Conservation (phyloP, 2,113 vertebrate genomes). For the Notothenia coriiceps region DNA sequence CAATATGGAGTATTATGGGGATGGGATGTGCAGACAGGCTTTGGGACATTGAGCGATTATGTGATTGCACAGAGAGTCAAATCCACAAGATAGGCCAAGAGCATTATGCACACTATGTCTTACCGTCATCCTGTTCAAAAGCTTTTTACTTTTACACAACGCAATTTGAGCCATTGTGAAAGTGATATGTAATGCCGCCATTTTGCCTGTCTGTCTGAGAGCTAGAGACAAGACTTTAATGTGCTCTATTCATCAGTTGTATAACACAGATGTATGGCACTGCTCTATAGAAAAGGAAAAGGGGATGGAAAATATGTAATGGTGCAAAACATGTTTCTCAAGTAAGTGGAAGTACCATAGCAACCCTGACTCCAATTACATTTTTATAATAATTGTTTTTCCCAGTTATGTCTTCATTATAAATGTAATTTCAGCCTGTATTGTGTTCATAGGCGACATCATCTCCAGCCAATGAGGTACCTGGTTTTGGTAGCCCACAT, state of each 20-base stretch:
- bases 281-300: not conserved
- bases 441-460: not conserved
- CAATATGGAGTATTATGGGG: not conserved
- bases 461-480: too few species aligned
- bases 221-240: constrained; percentile 1
- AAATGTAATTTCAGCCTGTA: not conserved
- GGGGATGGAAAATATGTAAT: not conserved
- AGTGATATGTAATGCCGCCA: constrained; percentile 10
- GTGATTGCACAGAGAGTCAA: not conserved
- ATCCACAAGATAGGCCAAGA: not conserved
- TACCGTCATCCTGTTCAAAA: not conserved
- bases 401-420: not conserved
- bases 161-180: not conserved
- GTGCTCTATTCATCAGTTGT: constrained; percentile 9
- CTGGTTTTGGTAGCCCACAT: not conserved
- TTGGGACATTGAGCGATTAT: not conserved
- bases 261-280: constrained; percentile 14
- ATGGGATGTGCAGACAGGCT: not conserved
- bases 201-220: not conserved
- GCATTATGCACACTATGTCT: not conserved
- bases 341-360: not conserved
- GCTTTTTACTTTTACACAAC: not conserved
- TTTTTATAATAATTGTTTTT: not conserved
- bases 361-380: not conserved
- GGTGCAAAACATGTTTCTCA: not conserved